Percentiles rank a stretch among this genome's conserved stretches.
Evolutionary conservation across 1,140 invertebrate genomes (phyloP).

Genomic region (Orchesella cincta): DNA sequence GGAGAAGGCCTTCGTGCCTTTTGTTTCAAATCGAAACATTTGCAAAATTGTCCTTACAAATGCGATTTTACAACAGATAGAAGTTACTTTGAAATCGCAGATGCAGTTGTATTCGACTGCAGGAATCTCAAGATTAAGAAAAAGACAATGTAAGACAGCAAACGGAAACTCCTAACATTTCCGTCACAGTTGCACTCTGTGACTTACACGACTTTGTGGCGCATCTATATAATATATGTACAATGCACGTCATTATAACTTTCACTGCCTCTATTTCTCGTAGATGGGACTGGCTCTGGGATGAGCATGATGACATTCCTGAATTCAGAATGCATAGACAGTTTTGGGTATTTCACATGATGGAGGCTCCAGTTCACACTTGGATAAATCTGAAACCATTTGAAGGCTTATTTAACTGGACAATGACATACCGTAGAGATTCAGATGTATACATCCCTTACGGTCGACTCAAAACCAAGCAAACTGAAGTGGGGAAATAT

Average conservation of each 20-base stretch:
- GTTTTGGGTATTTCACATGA: slow-evolving; percentile 35
- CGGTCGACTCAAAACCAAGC: slow-evolving; percentile 53
- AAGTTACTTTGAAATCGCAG: slow-evolving; percentile 33
- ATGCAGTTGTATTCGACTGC: slow-evolving; percentile 36
- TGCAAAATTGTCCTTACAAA: slow-evolving; percentile 34
- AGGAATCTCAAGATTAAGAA: slow-evolving; percentile 9
- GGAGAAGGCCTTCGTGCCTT: background rate
- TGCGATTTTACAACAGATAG: slow-evolving; percentile 37
- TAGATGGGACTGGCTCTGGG: slow-evolving; percentile 18
- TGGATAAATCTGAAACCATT: slow-evolving; percentile 36
- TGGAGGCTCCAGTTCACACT: slow-evolving; percentile 35
- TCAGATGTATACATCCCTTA: slow-evolving; percentile 61
- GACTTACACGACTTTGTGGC: no score
- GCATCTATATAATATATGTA: no score
- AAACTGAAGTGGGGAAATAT: slow-evolving; percentile 43
- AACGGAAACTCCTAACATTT: no score
- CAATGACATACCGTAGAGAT: slow-evolving; percentile 63
- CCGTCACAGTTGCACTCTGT: background rate
- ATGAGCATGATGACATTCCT: slow-evolving; percentile 19
- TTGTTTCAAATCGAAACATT: slow-evolving; percentile 25
- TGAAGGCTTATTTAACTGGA: slow-evolving; percentile 63
- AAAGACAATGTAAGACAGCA: slow-evolving; percentile 26
- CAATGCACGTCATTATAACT: no score
- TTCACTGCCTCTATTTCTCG: no score
- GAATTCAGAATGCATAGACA: slow-evolving; percentile 24